These are phyloP conservation scores for Hydractinia echinata DNA, from an alignment of 30 jellyfish, hydroid and myxozoan genomes.

Conservation along the genomic window DNA sequence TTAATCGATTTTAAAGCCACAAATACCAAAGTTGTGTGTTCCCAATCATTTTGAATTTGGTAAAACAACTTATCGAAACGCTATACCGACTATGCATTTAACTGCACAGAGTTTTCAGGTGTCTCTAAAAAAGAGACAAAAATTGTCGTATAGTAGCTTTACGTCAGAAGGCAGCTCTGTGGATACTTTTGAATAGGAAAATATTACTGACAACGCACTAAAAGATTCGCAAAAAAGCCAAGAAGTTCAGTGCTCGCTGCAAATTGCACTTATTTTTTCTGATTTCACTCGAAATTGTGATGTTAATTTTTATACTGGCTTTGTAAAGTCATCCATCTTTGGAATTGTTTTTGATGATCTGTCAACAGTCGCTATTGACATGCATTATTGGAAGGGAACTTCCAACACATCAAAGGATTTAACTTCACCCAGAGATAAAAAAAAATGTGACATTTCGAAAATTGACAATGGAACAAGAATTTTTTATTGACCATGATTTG, in stretches of 20 bases:
- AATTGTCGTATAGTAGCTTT: not conserved
- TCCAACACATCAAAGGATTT: no score
- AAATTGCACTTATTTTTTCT: no score
- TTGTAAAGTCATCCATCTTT: not conserved
- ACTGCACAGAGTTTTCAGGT: not conserved
- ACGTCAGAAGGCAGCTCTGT: not conserved
- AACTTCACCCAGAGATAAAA: no score
- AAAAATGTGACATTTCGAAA: no score
- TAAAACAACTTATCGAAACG: conserved; percentile 24
- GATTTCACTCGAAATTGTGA: not conserved
- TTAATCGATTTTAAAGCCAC: conserved; percentile 36
- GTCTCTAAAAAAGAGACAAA: not conserved
- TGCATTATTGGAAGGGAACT: no score
- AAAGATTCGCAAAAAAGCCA: not conserved
- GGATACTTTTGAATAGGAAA: not conserved
- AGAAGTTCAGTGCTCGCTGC: not conserved
- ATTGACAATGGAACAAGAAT: no score
- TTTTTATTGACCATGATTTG: not conserved
- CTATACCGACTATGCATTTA: not conserved
- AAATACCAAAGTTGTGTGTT: conserved; percentile 33
- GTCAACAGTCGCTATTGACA: not conserved
- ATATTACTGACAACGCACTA: not conserved
- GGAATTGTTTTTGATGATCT: not conserved
- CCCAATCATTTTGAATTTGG: conserved; percentile 47
- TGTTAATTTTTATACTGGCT: not conserved